phyloP scores from a whole-genome alignment of 2,888 invertebrate genomes.

The Eudemis profundana region DNA sequence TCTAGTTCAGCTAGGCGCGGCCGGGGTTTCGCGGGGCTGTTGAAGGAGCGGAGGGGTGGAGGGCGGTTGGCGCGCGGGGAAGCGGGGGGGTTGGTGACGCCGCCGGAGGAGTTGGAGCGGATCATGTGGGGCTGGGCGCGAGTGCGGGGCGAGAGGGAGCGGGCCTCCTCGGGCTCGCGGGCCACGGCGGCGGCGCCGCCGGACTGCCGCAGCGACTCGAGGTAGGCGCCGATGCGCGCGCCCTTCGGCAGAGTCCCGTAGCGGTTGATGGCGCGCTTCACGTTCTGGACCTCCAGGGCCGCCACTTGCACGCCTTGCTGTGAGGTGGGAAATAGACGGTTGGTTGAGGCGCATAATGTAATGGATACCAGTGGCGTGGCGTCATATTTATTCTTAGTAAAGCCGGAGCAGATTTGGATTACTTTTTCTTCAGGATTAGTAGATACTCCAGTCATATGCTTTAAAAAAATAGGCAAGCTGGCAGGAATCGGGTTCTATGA shows the following conservation, averaged over 20 bases:
- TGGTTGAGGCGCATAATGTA: no score
- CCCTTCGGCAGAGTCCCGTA: conserved; percentile 99
- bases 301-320: conserved; percentile 91
- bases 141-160: conserved; percentile 88
- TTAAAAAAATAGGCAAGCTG: no score
- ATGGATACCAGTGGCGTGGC: no score
- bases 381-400: no score
- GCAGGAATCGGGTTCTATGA: no score
- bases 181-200: conserved; percentile 57
- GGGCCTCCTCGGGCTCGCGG: conserved; percentile 70
- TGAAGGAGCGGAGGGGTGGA: conserved; percentile 70
- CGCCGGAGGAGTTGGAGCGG: conserved; percentile 94
- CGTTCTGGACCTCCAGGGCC: conserved; percentile 97
- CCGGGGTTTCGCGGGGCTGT: conserved; percentile 89
- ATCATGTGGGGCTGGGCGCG: conserved; percentile 93
- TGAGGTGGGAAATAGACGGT: no score
- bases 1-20: conserved; percentile 93
- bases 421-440: no score
- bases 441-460: no score
- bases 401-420: no score
- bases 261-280: conserved; percentile 96
- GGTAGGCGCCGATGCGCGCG: conserved; percentile 97
- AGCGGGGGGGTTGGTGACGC: conserved; percentile 87
- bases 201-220: conserved; percentile 94
- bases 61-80: conserved; percentile 72